phyloP scores from a whole-genome alignment of 2,113 vertebrate genomes.

The Otocyon megalotis region DNA sequence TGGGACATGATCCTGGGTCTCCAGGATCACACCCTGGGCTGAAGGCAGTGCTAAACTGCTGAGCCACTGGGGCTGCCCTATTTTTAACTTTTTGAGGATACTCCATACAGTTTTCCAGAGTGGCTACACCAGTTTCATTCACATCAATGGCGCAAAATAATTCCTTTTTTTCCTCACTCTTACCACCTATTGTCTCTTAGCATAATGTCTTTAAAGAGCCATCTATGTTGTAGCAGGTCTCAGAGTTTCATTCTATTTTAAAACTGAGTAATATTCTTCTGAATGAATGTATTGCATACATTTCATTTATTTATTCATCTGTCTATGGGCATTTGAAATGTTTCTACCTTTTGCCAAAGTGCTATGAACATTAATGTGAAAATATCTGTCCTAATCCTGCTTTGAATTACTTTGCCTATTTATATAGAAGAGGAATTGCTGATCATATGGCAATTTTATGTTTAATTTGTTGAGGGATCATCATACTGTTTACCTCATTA shows the following conservation, averaged over 20 bases:
- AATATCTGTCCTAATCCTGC: background rate
- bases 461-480: background rate
- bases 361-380: background rate
- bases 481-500: background rate
- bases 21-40: no score
- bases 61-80: no score
- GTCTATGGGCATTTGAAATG: background rate
- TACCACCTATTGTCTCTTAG: background rate
- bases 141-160: no score
- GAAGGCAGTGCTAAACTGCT: no score
- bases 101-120: no score
- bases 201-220: background rate
- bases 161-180: background rate
- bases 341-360: background rate
- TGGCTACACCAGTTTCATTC: no score
- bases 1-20: no score
- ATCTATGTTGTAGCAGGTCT: background rate
- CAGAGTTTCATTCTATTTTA: background rate
- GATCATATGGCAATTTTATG: background rate
- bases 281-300: background rate
- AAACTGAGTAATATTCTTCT: background rate
- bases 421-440: background rate
- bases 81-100: no score
- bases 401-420: background rate
- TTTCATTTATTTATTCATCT: background rate